Evolutionary conservation across 2,113 vertebrate species (phyloP).

Genomic region (Mirza zaza): DNA sequence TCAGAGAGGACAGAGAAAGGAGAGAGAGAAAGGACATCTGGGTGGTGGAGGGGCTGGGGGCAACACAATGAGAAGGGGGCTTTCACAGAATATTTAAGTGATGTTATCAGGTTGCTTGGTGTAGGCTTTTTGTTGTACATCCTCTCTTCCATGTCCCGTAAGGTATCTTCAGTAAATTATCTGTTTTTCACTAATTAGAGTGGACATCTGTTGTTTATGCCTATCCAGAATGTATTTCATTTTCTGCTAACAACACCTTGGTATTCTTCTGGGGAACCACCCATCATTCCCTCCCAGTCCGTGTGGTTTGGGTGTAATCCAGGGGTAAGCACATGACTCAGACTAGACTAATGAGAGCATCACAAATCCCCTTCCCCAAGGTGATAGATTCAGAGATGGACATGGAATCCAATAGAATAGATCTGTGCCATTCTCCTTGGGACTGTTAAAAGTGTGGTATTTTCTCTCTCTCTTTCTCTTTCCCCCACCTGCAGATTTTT

Average conservation of each 20-base stretch:
- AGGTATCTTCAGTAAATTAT: conserved; percentile 21
- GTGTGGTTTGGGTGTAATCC: background rate
- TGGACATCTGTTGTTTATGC: conserved; percentile 27
- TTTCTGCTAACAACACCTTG: conserved; percentile 27
- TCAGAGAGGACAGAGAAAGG: background rate
- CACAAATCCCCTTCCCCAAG: too few species aligned
- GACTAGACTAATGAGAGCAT: background rate
- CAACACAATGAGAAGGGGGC: background rate
- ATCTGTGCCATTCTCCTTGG: background rate
- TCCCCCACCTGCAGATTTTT: background rate
- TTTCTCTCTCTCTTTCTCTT: background rate
- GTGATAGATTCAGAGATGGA: background rate
- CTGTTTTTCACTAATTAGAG: conserved; percentile 22
- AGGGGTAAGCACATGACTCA: background rate
- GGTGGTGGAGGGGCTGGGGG: background rate
- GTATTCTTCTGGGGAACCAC: background rate
- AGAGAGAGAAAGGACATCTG: background rate
- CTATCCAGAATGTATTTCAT: background rate
- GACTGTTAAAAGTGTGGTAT: background rate
- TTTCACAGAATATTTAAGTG: too few species aligned
- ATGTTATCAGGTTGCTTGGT: background rate
- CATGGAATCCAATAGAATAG: background rate
- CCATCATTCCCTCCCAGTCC: background rate
- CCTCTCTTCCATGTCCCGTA: background rate
- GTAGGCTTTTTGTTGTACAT: background rate